phyloP scores from a whole-genome alignment of 2,113 vertebrate species.

The Sarotherodon lohbergeri region DNA sequence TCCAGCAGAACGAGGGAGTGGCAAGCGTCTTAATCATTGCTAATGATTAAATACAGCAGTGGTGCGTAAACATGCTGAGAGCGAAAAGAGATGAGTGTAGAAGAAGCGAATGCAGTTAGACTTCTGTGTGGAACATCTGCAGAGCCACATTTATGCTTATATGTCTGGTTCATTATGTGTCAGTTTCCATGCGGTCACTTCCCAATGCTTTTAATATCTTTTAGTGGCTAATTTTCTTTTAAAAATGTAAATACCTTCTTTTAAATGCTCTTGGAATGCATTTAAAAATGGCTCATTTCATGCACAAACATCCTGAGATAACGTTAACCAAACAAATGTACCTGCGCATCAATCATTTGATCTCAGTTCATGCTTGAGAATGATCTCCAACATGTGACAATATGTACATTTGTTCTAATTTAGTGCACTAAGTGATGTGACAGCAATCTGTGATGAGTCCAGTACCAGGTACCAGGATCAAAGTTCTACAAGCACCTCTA shows the following conservation, averaged over 20 bases:
- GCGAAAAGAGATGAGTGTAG: neutral
- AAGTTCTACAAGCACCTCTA: neutral
- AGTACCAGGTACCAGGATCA: neutral
- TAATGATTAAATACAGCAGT: neutral
- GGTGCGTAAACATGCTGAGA: neutral
- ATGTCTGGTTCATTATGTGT: fast-evolving
- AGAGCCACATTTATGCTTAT: neutral
- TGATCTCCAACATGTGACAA: neutral
- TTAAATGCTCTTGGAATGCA: neutral
- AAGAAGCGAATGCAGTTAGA: neutral
- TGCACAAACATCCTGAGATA: neutral
- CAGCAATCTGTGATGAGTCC: neutral
- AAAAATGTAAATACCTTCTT: neutral
- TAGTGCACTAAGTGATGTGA: neutral
- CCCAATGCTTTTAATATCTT: neutral
- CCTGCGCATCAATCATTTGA: no score
- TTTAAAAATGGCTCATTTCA: neutral
- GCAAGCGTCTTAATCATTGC: neutral
- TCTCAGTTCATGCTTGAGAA: neutral
- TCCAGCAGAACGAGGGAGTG: fast-evolving
- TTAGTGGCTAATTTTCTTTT: neutral
- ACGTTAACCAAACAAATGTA: no score
- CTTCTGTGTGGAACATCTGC: neutral
- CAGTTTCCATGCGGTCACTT: neutral
- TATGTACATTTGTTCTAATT: neutral